These are phyloP conservation scores for Potorous gilbertii DNA, from an alignment of 2,797 vertebrate genomes.

Conservation along the genomic window DNA sequence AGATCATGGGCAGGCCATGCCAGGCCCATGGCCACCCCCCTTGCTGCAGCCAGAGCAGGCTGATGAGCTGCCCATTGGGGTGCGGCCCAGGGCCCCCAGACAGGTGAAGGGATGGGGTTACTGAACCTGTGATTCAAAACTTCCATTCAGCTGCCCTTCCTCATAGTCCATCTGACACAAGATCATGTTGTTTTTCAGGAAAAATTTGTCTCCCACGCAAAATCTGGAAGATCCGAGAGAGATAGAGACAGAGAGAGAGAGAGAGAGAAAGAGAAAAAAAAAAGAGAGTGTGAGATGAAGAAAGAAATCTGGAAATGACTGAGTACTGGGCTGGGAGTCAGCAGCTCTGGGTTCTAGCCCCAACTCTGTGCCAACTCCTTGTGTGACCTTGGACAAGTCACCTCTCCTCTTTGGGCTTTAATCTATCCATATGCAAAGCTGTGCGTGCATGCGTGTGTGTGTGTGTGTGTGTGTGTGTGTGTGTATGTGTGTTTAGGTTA, in stretches of 20 bases:
- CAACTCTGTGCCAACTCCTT: not conserved
- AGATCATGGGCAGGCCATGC: conserved; percentile 95
- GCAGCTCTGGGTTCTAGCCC: not conserved
- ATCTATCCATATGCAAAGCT: not conserved
- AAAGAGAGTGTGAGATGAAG: not conserved
- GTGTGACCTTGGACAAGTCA: not conserved
- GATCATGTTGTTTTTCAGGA: conserved; percentile 99
- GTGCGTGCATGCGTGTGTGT: no score
- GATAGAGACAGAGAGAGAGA: conserved; percentile 61
- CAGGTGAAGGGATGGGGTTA: conserved; percentile 91
- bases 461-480: no score
- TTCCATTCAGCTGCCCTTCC: conserved; percentile 99
- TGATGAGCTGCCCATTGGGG: conserved; percentile 20
- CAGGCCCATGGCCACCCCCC: conserved; percentile 50
- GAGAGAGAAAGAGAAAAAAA: not conserved
- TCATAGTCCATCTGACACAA: conserved; percentile 99
- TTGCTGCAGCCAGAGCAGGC: conserved; percentile 20
- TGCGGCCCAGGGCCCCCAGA: conserved; percentile 93
- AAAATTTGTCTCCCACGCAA: conserved; percentile 99
- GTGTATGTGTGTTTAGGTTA: not conserved
- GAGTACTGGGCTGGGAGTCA: not conserved
- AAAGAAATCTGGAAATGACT: not conserved
- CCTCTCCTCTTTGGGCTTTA: not conserved
- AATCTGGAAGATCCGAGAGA: conserved; percentile 88
- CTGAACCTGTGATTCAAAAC: conserved; percentile 99